Conservation (phyloP, 1,140 invertebrate species). For the Alviniconcha marisindica region DNA sequence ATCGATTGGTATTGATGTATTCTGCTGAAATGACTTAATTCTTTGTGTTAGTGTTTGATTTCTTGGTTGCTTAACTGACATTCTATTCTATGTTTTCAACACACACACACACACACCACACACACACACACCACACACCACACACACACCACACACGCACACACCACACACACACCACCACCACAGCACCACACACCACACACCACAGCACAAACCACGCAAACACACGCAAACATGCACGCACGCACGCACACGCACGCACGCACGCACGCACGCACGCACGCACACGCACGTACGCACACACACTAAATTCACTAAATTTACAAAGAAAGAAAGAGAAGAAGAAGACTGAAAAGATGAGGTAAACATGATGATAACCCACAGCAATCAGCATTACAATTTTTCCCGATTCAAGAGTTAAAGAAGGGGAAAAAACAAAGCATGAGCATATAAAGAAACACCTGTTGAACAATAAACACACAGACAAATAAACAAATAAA, state of each 20-base stretch:
- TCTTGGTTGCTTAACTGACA: no score
- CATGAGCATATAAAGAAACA: no score
- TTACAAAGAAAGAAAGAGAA: neutral
- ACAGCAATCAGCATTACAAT: neutral
- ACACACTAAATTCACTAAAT: neutral
- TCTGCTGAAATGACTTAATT: no score
- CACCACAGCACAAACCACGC: neutral
- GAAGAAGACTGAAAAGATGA: no score
- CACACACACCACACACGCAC: neutral
- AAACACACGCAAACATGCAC: conserved; percentile 11
- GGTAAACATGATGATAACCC: neutral
- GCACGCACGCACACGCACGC: conserved; percentile 8
- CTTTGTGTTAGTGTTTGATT: no score
- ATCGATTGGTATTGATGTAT: no score
- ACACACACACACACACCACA: no score
- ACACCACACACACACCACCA: neutral
- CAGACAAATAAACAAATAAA: no score
- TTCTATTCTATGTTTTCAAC: no score
- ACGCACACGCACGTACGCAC: conserved; percentile 15
- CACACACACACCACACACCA: neutral
- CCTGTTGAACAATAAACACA: no score
- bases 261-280: conserved; percentile 13
- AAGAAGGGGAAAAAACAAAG: no score
- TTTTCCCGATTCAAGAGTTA: no score
- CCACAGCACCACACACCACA: neutral